These are phyloP conservation scores for Heteromurus nitidus DNA, from an alignment of 2,888 invertebrate genomes.

Conservation along the genomic window DNA sequence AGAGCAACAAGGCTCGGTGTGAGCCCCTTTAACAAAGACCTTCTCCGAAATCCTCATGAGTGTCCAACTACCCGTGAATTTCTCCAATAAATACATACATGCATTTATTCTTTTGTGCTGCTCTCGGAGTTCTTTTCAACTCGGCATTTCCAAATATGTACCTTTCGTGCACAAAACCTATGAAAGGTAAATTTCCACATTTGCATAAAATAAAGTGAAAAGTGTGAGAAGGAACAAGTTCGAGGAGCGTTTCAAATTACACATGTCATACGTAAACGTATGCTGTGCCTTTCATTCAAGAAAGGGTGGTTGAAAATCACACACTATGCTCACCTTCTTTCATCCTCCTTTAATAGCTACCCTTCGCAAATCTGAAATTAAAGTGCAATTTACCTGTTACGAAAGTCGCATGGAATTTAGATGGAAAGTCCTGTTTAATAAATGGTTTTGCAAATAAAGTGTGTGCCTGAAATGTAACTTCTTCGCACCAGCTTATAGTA, in stretches of 20 bases:
- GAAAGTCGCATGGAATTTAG: conserved; percentile 1
- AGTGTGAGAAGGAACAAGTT: neutral
- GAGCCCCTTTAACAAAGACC: conserved; percentile 3
- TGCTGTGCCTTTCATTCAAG: neutral
- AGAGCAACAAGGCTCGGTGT: neutral
- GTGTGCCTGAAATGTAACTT: neutral
- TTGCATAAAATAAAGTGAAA: neutral
- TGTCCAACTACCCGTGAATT: conserved; percentile 17
- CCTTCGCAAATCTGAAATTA: conserved; percentile 21
- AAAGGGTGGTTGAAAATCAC: conserved; percentile 18
- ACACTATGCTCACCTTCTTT: conserved; percentile 6
- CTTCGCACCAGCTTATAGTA: neutral
- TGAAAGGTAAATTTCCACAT: neutral
- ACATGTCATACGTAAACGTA: neutral
- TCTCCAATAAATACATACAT: neutral
- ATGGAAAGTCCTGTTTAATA: conserved; percentile 1
- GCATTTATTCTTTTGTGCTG: conserved; percentile 2
- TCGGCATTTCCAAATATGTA: conserved; percentile 11
- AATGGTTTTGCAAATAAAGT: neutral
- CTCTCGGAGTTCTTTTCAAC: conserved; percentile 7
- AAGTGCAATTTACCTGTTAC: conserved; percentile 35
- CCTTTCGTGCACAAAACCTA: conserved; percentile 5
- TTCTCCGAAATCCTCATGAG: conserved; percentile 42
- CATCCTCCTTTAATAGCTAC: conserved; percentile 26
- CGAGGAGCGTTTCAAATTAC: neutral